Evolutionary conservation across 2,113 vertebrate genomes (phyloP), one percentile per base, ranked within the genome.

Genomic region (Tursiops truncatus): DNA sequence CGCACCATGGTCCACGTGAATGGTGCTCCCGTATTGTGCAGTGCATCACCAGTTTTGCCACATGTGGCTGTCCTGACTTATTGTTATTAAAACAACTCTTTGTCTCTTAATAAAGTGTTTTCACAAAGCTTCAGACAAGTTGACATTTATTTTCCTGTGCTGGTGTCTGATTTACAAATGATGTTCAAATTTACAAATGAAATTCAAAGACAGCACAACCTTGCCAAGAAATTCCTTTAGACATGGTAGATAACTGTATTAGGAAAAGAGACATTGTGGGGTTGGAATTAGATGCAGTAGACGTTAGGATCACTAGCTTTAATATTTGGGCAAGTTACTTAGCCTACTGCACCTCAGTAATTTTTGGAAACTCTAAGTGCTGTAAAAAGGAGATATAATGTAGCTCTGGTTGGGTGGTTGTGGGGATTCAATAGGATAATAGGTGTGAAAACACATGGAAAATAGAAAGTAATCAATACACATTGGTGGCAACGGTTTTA

Each of bases 31-130:
- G 9, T 44, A 47, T 7, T 94, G 68, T 91, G 38, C 8, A 63
- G 6, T 18, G 15, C 10, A 14, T 31, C 53, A 36, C 38, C 65
- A 60, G 8, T 38, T 47, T 92, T 73, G 20, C 20, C 50, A 38
- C 15, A 0, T 47, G 12, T 74, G 60, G 44, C 9, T 68, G 15
- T 53, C 41, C 8, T 85, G 8, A 62, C 20, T 65, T 68, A 41
- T 41, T 92, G 60, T 68, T 38, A 60, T 33, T 84, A 87, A 80
- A 85, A 28, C 65, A 89, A 53, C 33, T 25, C 36, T 77, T 81
- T 92, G 44, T 77, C n/a, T 77, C 8, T 8, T 63, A 76, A 95
- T 93, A 87, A 77, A 90, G 70, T 80, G 5, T 83, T 91, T 94
- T 67, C 21, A 77, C 12, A 92, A 86, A 76, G 26, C 9, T 89